Percentiles rank a stretch among this genome's conserved stretches.
Conservation (phyloP, 2,888 invertebrate species). For the Eledona agricola region DNA sequence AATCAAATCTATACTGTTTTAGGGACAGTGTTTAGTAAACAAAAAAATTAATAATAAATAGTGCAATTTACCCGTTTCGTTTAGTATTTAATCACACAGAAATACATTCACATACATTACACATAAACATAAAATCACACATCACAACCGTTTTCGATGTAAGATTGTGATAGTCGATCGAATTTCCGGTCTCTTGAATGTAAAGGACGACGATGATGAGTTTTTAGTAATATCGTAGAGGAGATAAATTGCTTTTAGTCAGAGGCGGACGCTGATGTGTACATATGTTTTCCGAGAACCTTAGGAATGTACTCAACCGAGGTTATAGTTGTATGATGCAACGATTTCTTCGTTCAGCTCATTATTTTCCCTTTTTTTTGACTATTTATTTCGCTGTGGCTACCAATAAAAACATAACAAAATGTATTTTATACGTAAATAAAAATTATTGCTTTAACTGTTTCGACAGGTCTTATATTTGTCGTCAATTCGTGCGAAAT, state of each 20-base stretch:
- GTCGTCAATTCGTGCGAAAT: too few species aligned
- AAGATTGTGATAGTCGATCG: conserved; percentile 32
- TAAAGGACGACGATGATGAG: too few species aligned
- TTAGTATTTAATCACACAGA: conserved; percentile 33
- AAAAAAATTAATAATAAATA: too few species aligned
- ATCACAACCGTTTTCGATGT: conserved; percentile 33
- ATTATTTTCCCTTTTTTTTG: too few species aligned
- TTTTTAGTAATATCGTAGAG: conserved; percentile 18
- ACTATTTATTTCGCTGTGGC: conserved; percentile 40
- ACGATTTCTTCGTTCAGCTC: conserved; percentile 37
- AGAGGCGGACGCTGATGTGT: conserved; percentile 33
- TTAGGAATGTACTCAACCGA: conserved; percentile 29
- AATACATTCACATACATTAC: too few species aligned
- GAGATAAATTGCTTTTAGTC: conserved; percentile 25
- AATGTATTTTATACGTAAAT: conserved; percentile 49
- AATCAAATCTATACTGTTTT: conserved; percentile 26
- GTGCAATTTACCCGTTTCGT: conserved; percentile 30
- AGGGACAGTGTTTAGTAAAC: conserved; percentile 25
- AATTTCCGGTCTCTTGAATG: conserved; percentile 19
- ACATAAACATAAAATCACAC: too few species aligned
- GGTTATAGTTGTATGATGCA: conserved; percentile 39
- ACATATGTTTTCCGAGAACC: conserved; percentile 39
- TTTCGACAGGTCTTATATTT: conserved; percentile 26
- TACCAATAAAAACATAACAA: conserved; percentile 41
- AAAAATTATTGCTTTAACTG: conserved; percentile 44